Percentiles rank a stretch among this genome's conserved stretches.
phyloP scores from a whole-genome alignment of 1,140 invertebrate genomes.

The Chymomyza costata region DNA sequence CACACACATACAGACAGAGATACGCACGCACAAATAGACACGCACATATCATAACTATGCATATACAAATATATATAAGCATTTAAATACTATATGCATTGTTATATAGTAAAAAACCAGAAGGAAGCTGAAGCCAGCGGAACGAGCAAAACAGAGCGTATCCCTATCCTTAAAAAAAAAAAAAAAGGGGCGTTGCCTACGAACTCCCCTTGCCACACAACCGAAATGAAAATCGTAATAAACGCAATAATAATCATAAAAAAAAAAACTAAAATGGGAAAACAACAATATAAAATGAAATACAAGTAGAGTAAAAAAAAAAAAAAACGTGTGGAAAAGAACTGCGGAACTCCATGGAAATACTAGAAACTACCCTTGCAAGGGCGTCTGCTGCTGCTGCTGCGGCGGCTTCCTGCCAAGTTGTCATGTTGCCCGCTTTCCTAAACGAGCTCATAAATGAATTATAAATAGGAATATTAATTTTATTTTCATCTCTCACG shows the following conservation, averaged over 20 bases:
- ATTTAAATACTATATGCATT: slow-evolving; percentile 21
- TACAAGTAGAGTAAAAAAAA: neutral
- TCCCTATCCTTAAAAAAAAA: slow-evolving; percentile 22
- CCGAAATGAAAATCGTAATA: slow-evolving; percentile 63
- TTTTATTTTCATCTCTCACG: too few relatives aligned
- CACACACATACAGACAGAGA: slow-evolving; percentile 6
- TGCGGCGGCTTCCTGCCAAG: neutral
- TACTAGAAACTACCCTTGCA: slow-evolving; percentile 45
- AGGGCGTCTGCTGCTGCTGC: slow-evolving; percentile 5
- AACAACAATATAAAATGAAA: slow-evolving; percentile 47
- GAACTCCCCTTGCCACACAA: slow-evolving; percentile 52
- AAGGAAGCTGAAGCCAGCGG: slow-evolving; percentile 68
- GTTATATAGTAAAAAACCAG: too few relatives aligned
- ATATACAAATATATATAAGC: slow-evolving; percentile 1
- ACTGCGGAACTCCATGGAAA: slow-evolving; percentile 33
- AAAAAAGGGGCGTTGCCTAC: slow-evolving; percentile 42
- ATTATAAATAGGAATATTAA: slow-evolving; percentile 36
- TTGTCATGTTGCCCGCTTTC: slow-evolving; percentile 2
- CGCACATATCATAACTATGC: neutral
- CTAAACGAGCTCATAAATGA: slow-evolving; percentile 33
- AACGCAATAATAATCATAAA: slow-evolving; percentile 65
- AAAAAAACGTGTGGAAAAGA: neutral
- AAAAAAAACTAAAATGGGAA: slow-evolving; percentile 38
- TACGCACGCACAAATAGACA: slow-evolving; percentile 11
- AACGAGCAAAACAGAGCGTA: slow-evolving; percentile 33